Base-by-base conservation (phyloP, 1,140 invertebrate species). In the Rhynchophorus ferrugineus region DNA sequence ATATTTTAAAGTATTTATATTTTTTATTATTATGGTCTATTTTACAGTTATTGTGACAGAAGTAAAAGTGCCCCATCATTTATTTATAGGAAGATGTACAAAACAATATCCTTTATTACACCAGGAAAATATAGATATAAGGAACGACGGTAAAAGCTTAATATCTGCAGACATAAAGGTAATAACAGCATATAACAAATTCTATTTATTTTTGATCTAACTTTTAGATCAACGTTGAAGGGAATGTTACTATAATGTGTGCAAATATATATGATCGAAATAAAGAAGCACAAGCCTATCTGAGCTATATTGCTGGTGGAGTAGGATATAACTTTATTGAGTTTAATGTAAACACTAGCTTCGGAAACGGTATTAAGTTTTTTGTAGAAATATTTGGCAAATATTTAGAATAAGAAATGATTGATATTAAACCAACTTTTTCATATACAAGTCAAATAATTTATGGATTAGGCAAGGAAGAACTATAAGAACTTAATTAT, bases 331-430 rank as follows among this genome's bases (percentile, higher is more conserved):
- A 66, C 52, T 68, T 56, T 39, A 47, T 68, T 13, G 54, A 58
- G 47, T 66, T 68, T 45, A 59, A 62, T 18, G 60, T 68, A 3
- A 45, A 35, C 3, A 64, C 64, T 8, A 47, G 35, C 11, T 65
- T 58, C 49, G 66, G 66, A 5, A 63, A 64, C 53, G 63, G 66
- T 2, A 64, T 68, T 20, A 58, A 66, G 20, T 68, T 65, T 44
- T 63, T 58, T 39, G 61, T 68, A 1, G 54, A 66, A 55, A 63
- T 68, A 22, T 60, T 54, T 42, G 66, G 65, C n/a, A n/a, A n/a
- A n/a, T n/a, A 19, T 37, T 57, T 43, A 33, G 18, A 36, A 35
- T 38, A 19, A 6, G 18, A 38, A 29, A 29, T 29, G 24, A 29
- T 29, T 6, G 11, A 6, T 29, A 6, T 29, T 6, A 29, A 29